Evolutionary conservation across 1,140 invertebrate genomes (phyloP), one percentile per base, ranked within the genome.

Genomic region (Bombus soroeensis): DNA sequence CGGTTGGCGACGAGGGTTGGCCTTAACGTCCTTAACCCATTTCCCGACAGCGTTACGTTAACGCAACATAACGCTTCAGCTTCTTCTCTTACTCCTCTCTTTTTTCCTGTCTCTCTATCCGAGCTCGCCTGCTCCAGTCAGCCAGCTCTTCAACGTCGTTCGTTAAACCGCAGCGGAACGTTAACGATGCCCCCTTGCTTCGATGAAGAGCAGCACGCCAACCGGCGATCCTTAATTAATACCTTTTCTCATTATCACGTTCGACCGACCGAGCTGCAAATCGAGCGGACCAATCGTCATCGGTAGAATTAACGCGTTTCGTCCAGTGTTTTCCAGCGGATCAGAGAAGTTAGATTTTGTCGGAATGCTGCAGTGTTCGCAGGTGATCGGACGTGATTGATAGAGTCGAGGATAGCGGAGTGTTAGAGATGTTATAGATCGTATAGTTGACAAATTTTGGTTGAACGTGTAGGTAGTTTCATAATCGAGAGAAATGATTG

Each of bases 1-100:
- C 59, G 62, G 47, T 37, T 25, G 47, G 37, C 73, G 82, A 79
- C 77, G 83, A 81, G 83, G 71, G 78, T 85, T 85, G 75, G 75
- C 59, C 47, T 87, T 81, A 87, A 87, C 83, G 86, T 87, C 83
- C 86, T 87, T 87, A 87, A 87, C 86, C 86, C 62, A 87, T 87
- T 81, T 87, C 83, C 43, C 64, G 39, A 53, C 62, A 86, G 77
- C 77, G 76, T 83, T 85, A 87, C 72, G 77, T 85, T 87, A 85
- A 85, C 76, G 77, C 72, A 87, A 85, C 86, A 81, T 80, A 85
- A 87, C 75, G 83, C 77, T 81, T 85, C 32, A 70, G 86, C 82
- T 85, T 85, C 82, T 82, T 84, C 47, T 25, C n/a, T 32, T 47
- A 28, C 62, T 59, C 57, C 8, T n/a, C 59, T 70, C 43, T 10